phyloP scores from a whole-genome alignment of 2,888 invertebrate genomes.

The Parnassius mnemosyne region DNA sequence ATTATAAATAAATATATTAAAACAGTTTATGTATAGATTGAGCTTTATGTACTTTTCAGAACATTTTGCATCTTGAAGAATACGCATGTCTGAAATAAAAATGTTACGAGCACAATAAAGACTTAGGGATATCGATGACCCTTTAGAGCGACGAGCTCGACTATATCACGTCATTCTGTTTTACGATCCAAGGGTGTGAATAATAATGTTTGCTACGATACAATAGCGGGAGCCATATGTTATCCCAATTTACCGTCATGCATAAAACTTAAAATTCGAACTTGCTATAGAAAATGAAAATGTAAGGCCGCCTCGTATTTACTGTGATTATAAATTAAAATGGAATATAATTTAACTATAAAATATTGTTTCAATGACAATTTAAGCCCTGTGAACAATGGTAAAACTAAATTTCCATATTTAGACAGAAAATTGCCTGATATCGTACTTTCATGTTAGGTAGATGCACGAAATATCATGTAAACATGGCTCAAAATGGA shows the following conservation, averaged over 20 bases:
- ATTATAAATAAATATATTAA: neutral
- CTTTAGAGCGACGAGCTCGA: slow-evolving; percentile 41
- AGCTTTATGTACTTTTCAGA: neutral
- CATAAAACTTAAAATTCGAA: slow-evolving; percentile 28
- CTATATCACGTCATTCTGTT: slow-evolving; percentile 47
- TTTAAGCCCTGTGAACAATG: no score
- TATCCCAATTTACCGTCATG: slow-evolving; percentile 41
- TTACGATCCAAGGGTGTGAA: slow-evolving; percentile 54
- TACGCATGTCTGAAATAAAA: neutral
- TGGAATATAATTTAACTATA: no score
- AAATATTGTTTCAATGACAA: no score
- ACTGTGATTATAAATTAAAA: no score
- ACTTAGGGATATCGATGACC: slow-evolving; percentile 47
- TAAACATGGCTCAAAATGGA: no score
- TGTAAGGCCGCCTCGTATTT: no score
- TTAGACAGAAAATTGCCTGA: no score
- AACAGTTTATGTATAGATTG: neutral
- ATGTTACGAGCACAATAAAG: slow-evolving; percentile 34
- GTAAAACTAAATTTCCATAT: no score
- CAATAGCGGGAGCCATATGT: slow-evolving; percentile 41
- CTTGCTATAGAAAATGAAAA: neutral
- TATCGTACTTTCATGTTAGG: no score
- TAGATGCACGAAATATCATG: no score
- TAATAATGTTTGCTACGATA: slow-evolving; percentile 48
- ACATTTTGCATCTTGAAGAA: neutral